phyloP scores from a whole-genome alignment of 2,888 invertebrate species.

The Microchrysa polita region DNA sequence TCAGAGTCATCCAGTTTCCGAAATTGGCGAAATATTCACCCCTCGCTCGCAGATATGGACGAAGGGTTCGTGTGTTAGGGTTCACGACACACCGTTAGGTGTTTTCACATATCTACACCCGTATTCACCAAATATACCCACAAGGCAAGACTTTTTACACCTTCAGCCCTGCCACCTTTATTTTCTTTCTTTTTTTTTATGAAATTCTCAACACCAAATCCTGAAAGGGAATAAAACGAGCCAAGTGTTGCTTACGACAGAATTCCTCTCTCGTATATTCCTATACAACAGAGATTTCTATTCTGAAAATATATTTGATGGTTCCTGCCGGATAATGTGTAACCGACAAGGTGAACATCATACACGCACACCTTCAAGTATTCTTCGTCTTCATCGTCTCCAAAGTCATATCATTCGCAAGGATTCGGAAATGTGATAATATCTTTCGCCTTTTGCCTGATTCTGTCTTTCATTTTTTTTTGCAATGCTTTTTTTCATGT shows the following conservation, averaged over 20 bases:
- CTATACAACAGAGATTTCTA: too few relatives aligned
- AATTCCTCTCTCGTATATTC: constrained; percentile 5
- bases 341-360: background rate
- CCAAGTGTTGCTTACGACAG: constrained; percentile 32
- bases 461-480: too few relatives aligned
- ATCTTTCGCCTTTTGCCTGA: constrained; percentile 1
- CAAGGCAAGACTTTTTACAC: too few relatives aligned
- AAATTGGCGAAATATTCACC: background rate
- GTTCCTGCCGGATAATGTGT: constrained; percentile 18
- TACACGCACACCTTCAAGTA: background rate
- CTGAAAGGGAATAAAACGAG: constrained; percentile 1
- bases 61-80: constrained; percentile 20
- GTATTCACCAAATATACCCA: too few relatives aligned
- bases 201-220: constrained; percentile 15
- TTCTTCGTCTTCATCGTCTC: too few relatives aligned
- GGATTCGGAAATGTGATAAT: constrained; percentile 34
- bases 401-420: background rate
- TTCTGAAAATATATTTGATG: constrained; percentile 6
- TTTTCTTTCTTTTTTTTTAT: constrained; percentile 19
- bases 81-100: too few relatives aligned
- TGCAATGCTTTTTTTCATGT: too few relatives aligned
- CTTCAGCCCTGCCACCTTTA: background rate
- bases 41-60: background rate
- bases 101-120: too few relatives aligned
- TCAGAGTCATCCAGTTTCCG: too few relatives aligned